Conservation (phyloP, 2,113 vertebrate species). For the Sylvilagus bachmani region DNA sequence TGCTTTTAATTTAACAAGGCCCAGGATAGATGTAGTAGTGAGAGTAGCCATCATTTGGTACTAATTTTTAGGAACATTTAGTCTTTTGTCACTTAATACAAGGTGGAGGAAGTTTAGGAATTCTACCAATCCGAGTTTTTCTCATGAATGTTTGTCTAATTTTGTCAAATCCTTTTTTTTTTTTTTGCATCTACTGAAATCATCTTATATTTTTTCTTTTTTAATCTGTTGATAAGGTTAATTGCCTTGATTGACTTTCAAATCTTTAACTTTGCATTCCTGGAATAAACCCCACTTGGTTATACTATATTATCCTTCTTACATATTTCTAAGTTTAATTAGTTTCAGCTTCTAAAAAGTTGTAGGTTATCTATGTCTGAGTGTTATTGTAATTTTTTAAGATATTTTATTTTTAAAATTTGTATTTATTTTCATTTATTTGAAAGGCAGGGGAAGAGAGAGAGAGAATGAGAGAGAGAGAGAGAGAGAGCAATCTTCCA, state of each 20-base stretch:
- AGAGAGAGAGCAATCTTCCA: too few relatives aligned
- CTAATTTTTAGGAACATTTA: neutral
- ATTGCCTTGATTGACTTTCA: conserved; percentile 35
- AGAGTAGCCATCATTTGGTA: neutral
- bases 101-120: neutral
- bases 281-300: neutral
- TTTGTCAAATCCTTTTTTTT: neutral
- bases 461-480: too few relatives aligned
- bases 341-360: conserved; percentile 25
- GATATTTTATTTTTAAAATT: neutral
- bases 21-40: neutral
- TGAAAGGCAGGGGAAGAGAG: too few relatives aligned
- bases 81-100: neutral
- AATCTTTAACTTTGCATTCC: conserved; percentile 20
- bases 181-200: neutral
- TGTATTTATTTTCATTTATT: too few relatives aligned
- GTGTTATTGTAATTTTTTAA: neutral
- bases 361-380: neutral
- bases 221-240: neutral
- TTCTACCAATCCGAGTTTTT: conserved; percentile 40
- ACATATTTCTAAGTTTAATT: neutral
- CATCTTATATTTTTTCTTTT: neutral
- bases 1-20: neutral
- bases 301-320: neutral
- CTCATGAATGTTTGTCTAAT: neutral